Evolutionary conservation across 2,113 vertebrate species (phyloP), one percentile per base, ranked within the genome.

Genomic region (Serilophus lunatus): DNA sequence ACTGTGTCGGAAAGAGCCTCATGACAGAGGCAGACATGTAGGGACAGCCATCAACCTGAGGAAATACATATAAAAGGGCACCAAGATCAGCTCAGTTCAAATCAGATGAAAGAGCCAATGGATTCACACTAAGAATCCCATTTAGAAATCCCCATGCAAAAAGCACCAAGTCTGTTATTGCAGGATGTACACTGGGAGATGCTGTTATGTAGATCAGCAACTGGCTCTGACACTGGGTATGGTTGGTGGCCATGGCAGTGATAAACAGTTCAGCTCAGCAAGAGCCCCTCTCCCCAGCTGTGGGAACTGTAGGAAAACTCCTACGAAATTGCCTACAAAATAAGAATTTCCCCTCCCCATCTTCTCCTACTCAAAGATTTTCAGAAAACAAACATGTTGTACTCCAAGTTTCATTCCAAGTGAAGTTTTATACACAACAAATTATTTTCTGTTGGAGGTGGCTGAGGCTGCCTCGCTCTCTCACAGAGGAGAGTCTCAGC

Each of bases 161-260:
- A 66, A 23, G 44, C 18, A 79, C 42, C 0, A 3, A 47, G 42
- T 8, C 54, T 71, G 2, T 53, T 59, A 24, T 8, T 79, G 12
- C 29, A 64, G 28, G 35, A 18, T 57, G 35, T 24, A 14, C 18
- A 2, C 24, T 40, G 45, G n/a, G 28, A 70, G 36, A 74, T 65
- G 69, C 31, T 81, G 36, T 22, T 24, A 10, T 1, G 0, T 16
- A 45, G 23, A 44, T 76, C 12, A 17, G 31, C 5, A 20, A 54
- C 23, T 6, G 2, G 15, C 17, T 36, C 11, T 91, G 8, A 14
- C 18, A 5, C 38, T 44, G 29, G 20, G 20, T 0, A 0, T 22
- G 20, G 57, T 13, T n/a, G 28, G 56, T 20, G 31, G 10, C 63
- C 54, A 33, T 6, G 3, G 28, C 57, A 54, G 33, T 2, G 6